Base-by-base conservation (phyloP, 2,888 invertebrate genomes). In the Eupithecia insigniata region DNA sequence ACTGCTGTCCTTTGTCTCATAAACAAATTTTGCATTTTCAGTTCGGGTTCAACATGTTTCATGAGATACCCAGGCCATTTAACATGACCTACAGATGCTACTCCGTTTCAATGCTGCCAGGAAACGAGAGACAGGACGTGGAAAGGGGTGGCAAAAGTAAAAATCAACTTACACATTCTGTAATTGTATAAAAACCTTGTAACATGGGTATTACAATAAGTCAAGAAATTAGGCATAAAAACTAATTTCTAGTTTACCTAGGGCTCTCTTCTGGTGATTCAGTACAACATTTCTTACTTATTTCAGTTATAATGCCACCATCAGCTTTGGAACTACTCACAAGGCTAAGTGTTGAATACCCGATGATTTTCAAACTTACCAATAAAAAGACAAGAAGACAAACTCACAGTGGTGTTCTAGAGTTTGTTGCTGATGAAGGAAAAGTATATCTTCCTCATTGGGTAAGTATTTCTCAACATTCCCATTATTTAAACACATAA, bases 371-470 rank as follows among this genome's bases (percentile, higher is more conserved):
- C 89, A 99, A 99, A 89, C 92, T 99, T 46, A 97, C 96, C 34
- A 99, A 99, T 88, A 96, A 96, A 81, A 97, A 97, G 84, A 96
- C 96, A 8, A 96, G 96, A 78, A 95, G 98, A 75, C 95, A 96
- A 39, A 99, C 99, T 14, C 99, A 99, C 88, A 98, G 98, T 87
- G 99, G 99, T 69, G 99, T 99, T 0, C 90, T 99, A 77, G 99
- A 99, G 90, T 99, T 99, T 95, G 98, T 99, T 10, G 99, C 99
- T 14, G 99, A 99, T 88, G 99, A 99, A 92, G 99, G 99, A 36
- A 98, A 97, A 92, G 98, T 99, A 62, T 99, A 99, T 90, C 95
- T 99, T 80, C 99, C 99, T n/a, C 97, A 98, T 86, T 99, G 99
- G 99, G 98, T 98, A 91, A 34, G 14, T 39, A 60, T 58, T 58